Conservation (phyloP, 2,888 invertebrate species). For the Epiblema foenella region DNA sequence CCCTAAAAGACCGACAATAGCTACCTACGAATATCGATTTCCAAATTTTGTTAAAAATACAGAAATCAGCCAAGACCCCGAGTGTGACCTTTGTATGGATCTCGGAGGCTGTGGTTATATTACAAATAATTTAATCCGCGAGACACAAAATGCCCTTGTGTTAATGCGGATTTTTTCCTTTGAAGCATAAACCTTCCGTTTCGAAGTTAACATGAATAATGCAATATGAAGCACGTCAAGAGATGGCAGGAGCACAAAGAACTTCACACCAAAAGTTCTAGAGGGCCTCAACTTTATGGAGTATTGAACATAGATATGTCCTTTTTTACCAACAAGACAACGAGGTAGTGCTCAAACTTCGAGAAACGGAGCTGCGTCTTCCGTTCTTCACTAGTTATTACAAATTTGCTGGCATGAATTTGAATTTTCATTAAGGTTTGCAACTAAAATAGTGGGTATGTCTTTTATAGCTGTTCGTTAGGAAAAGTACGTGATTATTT, state of each 20-base stretch:
- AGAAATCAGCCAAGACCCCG: not conserved
- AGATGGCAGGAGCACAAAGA: slow-evolving; percentile 1
- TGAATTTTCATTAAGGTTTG: not conserved
- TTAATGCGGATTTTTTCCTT: slow-evolving; percentile 5
- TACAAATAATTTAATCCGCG: not conserved
- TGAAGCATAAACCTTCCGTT: slow-evolving; percentile 12
- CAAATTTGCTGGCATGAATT: not conserved
- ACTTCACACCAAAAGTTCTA: not conserved
- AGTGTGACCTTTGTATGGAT: not conserved
- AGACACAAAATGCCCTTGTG: slow-evolving; percentile 4
- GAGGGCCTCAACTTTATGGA: not conserved
- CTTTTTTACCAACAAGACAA: not conserved
- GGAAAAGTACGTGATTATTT: not conserved
- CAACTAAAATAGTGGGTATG: not conserved
- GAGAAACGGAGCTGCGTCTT: not conserved
- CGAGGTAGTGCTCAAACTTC: not conserved
- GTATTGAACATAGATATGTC: not conserved
- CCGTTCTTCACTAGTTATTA: not conserved
- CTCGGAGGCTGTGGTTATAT: not conserved
- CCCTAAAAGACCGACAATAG: not conserved
- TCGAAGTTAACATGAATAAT: slow-evolving; percentile 19
- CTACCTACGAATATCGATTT: not conserved
- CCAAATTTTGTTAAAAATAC: not conserved
- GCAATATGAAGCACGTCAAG: slow-evolving; percentile 13
- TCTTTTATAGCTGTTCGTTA: too few species aligned